Evolutionary conservation across 2,888 invertebrate species (phyloP).

Genomic region (Aspidiotus destructor): DNA sequence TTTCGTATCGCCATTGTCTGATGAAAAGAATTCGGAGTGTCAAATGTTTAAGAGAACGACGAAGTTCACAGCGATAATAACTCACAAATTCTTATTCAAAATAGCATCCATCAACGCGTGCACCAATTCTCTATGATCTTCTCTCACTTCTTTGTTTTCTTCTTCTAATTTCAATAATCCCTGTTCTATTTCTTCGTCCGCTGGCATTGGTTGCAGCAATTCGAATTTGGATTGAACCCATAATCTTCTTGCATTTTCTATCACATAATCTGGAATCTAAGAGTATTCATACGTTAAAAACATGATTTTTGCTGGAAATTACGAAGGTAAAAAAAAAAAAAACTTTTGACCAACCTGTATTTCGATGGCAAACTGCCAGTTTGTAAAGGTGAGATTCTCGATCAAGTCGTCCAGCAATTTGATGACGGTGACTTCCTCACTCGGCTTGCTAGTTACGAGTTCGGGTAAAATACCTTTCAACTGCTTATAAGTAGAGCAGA

Average conservation of each 20-base stretch:
- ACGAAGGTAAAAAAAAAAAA: not conserved
- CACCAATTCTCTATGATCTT: constrained; percentile 47
- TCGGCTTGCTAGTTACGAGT: constrained; percentile 63
- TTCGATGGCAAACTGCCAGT: constrained; percentile 15
- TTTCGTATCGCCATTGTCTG: constrained; percentile 74
- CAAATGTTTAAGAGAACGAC: not conserved
- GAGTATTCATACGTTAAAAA: not conserved
- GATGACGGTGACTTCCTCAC: constrained; percentile 75
- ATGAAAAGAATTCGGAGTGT: constrained; percentile 32
- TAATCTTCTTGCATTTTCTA: constrained; percentile 44
- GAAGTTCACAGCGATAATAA: constrained; percentile 30
- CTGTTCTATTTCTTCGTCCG: constrained; percentile 41
- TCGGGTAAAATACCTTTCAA: constrained; percentile 55
- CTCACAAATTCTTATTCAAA: constrained; percentile 47
- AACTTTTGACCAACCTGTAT: constrained; percentile 7
- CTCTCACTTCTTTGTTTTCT: constrained; percentile 45
- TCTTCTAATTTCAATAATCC: constrained; percentile 42
- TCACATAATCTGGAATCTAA: constrained; percentile 15
- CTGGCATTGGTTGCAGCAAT: constrained; percentile 41
- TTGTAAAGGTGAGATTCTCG: constrained; percentile 40
- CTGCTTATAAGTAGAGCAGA: not conserved
- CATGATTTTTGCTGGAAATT: no score
- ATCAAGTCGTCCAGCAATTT: constrained; percentile 43
- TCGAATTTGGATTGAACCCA: constrained; percentile 43
- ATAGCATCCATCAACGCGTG: constrained; percentile 46